Conservation (phyloP, 2,888 invertebrate species). For the Nebria salina region DNA sequence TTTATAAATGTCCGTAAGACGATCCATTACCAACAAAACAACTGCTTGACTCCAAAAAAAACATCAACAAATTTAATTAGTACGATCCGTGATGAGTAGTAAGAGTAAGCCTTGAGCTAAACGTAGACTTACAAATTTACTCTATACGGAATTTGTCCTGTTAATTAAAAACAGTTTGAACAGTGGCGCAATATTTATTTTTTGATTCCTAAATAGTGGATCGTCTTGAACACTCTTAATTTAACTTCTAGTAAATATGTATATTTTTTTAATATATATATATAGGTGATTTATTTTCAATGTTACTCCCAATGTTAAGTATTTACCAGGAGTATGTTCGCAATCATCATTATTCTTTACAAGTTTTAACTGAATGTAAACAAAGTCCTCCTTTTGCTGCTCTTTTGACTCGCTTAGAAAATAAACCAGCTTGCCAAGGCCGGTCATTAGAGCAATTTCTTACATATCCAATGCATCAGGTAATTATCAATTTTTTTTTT, state of each 20-base stretch:
- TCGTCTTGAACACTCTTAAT: too few relatives aligned
- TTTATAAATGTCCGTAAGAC: neutral
- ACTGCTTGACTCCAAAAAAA: too few relatives aligned
- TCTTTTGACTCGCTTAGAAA: conserved; percentile 81
- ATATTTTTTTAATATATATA: neutral
- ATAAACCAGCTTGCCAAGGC: conserved; percentile 86
- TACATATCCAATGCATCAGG: conserved; percentile 96
- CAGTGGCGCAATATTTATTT: too few relatives aligned
- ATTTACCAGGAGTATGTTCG: conserved; percentile 96
- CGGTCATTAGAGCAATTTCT: conserved; percentile 87
- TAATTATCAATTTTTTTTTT: conserved; percentile 57
- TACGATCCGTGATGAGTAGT: too few relatives aligned
- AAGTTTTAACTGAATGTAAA: conserved; percentile 92
- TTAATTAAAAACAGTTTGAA: neutral
- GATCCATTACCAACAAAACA: neutral
- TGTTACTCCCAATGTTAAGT: conserved; percentile 92
- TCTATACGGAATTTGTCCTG: neutral
- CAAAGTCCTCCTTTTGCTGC: conserved; percentile 82
- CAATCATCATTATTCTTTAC: conserved; percentile 93
- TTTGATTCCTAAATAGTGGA: too few relatives aligned
- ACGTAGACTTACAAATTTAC: too few relatives aligned
- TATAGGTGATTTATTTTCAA: conserved; percentile 91
- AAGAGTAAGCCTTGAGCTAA: too few relatives aligned
- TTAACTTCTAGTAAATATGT: too few relatives aligned
- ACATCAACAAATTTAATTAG: too few relatives aligned